Evolutionary conservation across 2,797 vertebrate genomes (phyloP), one percentile per base, ranked within the genome.

Genomic region (Rhinella marina): DNA sequence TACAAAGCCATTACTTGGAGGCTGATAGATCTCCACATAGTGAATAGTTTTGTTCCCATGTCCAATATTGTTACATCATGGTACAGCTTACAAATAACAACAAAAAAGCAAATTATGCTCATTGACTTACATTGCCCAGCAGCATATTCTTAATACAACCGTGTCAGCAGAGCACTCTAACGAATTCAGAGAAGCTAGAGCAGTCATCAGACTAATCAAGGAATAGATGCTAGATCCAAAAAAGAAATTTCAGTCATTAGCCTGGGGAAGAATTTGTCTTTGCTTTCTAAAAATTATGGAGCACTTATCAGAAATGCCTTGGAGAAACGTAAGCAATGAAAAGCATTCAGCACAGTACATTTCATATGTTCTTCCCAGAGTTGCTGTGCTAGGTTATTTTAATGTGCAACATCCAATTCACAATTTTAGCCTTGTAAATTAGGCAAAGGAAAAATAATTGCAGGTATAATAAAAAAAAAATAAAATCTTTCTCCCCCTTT

Each of bases 231-330:
- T 82, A 76, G 72, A 86, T 82, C 76, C 50, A 21, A 54, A 87
- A 62, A 83, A 84, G 61, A 89, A 72, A 84, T 77, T 48, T 79
- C 48, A 78, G 73, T n/a, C 87, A 72, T 68, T 70, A 59, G 81
- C 88, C 88, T 73, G 59, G 41, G 88, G 85, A 61, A n/a, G 29
- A 86, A 82, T 86, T 68, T 79, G 80, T 84, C 52, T 89, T 82
- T 11, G 2, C 88, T 82, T 57, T 78, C 80, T 82, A 78, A 64
- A 89, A 86, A 82, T 77, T 59, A 86, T 73, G 82, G 72, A 86
- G 85, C 88, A 86, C 88, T 89, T 83, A 86, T 61, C 32, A 86
- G 56, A 89, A 86, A 83, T 83, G 84, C 88, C 80, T 83, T 48
- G 54, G 62, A 86, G 88, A 82, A 86, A 89, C 59, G 41, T 23